Base-by-base conservation (phyloP, 2,113 vertebrate genomes). In the Chamaea fasciata region DNA sequence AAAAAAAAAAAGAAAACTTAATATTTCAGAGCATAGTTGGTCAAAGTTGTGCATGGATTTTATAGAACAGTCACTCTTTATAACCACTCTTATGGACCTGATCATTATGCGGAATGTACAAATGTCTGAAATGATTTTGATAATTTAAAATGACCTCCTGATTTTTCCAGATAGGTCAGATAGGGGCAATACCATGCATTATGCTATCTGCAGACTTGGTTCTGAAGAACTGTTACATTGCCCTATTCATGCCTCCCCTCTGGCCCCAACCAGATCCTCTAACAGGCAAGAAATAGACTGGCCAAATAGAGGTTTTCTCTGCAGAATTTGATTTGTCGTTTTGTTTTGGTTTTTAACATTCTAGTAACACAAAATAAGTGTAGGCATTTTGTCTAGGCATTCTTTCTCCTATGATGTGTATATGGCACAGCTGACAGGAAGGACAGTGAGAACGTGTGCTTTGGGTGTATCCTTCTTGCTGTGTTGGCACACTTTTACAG, bases 401-500 rank as follows among this genome's bases (percentile, higher is more conserved):
- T 87, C 82, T 6, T 16, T 46, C 60, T 70, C 28, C n/a, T 11
- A 0, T 11, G 55, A 4, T 69, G 35, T 63, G 28, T 28, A 0
- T 24, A 3, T 44, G 71, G 60, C 50, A 6, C 15, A 50, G 42
- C 69, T 59, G 37, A 49, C 53, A 65, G 63, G 50, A 23, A 70
- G 63, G 50, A 27, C 30, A 9, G 17, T 3, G 31, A 37, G 37
- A 49, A 9, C 0, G 0, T 31, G 59, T 35, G 55, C 81, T 52
- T 56, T 49, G 63, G 23, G 33, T 37, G 68, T 39, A 22, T 74
- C 33, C 55, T 60, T 47, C 71, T 27, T 42, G 68, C 59, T 44
- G 13, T 56, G 44, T 26, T 87, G 59, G 31, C 87, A 57, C n/a
- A 4, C 55, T 22, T 8, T 13, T 39, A 10, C 9, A 5, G 16